Evolutionary conservation across 2,797 vertebrate genomes (phyloP).

Genomic region (Chromobotia macracanthus): DNA sequence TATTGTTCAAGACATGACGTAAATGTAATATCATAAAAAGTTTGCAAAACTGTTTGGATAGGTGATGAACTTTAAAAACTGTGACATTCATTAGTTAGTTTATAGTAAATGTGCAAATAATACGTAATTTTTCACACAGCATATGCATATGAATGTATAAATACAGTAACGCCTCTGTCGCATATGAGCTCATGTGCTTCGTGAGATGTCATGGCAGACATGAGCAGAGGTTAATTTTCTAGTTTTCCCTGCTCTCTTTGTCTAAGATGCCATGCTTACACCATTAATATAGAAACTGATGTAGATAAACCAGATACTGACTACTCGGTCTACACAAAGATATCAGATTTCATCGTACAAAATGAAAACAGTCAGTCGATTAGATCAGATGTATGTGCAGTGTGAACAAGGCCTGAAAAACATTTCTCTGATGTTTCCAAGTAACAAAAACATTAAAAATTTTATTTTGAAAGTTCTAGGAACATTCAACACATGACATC

Average conservation of each 20-base stretch:
- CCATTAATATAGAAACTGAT: too few relatives aligned
- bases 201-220: too few relatives aligned
- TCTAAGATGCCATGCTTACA: too few relatives aligned
- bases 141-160: neutral
- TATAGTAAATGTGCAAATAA: neutral
- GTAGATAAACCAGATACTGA: too few relatives aligned
- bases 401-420: neutral
- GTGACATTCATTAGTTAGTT: neutral
- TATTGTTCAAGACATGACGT: neutral
- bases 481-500: too few relatives aligned
- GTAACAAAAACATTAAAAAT: too few relatives aligned
- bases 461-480: too few relatives aligned
- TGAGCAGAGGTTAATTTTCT: too few relatives aligned
- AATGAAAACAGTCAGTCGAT: neutral
- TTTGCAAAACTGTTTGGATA: neutral
- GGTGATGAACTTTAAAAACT: neutral
- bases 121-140: neutral
- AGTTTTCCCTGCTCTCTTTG: too few relatives aligned
- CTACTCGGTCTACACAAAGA: too few relatives aligned
- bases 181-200: too few relatives aligned
- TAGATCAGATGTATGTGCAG: neutral
- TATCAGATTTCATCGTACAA: neutral
- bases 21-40: neutral
- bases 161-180: neutral
- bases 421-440: neutral